Base-by-base conservation (phyloP, 2,888 invertebrate species). In the Crossocerus cetratus region DNA sequence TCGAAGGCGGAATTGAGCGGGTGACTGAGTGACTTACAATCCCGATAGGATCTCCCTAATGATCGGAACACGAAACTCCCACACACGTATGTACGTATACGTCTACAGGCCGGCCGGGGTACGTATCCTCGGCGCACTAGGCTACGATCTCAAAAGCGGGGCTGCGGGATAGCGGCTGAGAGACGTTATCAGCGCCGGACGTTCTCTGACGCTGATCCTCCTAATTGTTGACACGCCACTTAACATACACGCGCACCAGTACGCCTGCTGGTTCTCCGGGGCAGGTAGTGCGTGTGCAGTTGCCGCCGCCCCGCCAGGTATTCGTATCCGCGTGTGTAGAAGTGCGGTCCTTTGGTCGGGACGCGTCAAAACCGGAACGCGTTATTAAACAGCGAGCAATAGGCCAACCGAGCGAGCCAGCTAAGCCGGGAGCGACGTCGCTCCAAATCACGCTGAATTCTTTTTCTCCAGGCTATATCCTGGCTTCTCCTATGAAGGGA, bases 1-100 rank as follows among this genome's bases (percentile, higher is more conserved):
- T 86, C 83, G 82, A 81, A 68, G 74, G 76, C 78, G 77, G 82
- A 83, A 85, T 86, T 84, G 84, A 84, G 77, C 80, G 82, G 81
- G 82, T 81, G 83, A 87, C 84, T 86, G 86, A 88, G 84, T 88
- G 86, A 89, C 87, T 88, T 89, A 87, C 85, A 87, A 83, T 84
- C 74, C 77, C 78, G 87, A 89, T 88, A 88, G 81, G 77, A 89
- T 89, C 88, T 88, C 83, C 84, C 87, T 89, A 89, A 89, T 87
- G 88, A 89, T 89, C 84, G 84, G 84, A 16, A 88, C 89, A 89
- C 85, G 89, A 82, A 84, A 88, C 87, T 85, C 86, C 87, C 86
- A 87, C 87, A 86, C 86, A 81, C 73, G 72, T 64, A 64, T 64
- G 72, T 64, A 56, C 44, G 32, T 63, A 64, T 57, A n/a, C 32